A percentile compares a stretch with the other conserved stretches of the same genome.
Conservation (phyloP, 2,113 vertebrate genomes). For the Cyprinodon tularosa region DNA sequence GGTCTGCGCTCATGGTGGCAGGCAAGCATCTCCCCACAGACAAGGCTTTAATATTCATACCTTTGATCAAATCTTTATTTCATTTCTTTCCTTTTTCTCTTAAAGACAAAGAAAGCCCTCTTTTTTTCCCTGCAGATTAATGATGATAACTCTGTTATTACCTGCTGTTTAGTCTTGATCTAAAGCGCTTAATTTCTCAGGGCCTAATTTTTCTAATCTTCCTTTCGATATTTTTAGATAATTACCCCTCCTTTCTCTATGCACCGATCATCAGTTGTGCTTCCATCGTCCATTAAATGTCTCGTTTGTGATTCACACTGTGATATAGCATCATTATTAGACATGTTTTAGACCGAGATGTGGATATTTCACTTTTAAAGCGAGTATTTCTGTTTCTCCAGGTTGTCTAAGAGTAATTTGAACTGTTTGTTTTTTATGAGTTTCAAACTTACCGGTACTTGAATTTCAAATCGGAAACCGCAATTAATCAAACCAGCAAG, state of each 20-base stretch:
- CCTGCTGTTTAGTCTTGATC: not conserved
- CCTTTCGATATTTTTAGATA: rapidly evolving
- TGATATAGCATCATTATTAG: too few relatives aligned
- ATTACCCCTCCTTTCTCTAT: not conserved
- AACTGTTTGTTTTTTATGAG: too few relatives aligned
- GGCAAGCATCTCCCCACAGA: constrained; percentile 22
- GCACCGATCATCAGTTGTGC: not conserved
- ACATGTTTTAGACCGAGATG: too few relatives aligned
- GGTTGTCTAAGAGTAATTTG: too few relatives aligned
- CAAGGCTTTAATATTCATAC: constrained; percentile 40
- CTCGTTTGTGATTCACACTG: too few relatives aligned
- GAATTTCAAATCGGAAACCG: too few relatives aligned
- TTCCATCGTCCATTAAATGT: constrained; percentile 2
- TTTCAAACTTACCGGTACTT: too few relatives aligned
- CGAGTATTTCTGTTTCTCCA: too few relatives aligned
- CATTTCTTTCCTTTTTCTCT: not conserved
- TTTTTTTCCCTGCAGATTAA: not conserved
- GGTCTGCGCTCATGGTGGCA: not conserved
- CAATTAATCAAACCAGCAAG: too few relatives aligned
- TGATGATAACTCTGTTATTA: not conserved
- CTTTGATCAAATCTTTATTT: constrained; percentile 44
- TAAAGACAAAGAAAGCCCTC: not conserved
- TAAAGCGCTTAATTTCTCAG: not conserved
- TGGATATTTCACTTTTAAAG: too few relatives aligned
- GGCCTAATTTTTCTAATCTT: rapidly evolving